Evolutionary conservation across 2,797 vertebrate genomes (phyloP).

Genomic region (Siniperca obscura): DNA sequence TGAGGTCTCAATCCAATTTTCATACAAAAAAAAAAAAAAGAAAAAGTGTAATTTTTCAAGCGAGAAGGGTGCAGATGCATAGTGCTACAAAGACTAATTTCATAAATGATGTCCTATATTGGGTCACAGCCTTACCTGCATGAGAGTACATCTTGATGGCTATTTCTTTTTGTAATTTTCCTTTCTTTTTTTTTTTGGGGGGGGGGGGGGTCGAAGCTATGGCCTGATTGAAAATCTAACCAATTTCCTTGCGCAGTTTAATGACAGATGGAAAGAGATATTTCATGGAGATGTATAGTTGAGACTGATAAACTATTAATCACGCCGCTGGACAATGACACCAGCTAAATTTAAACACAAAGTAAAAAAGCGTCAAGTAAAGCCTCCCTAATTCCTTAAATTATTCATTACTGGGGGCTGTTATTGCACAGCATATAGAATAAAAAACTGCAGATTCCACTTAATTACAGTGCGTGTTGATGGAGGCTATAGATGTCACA

Average conservation of each 20-base stretch:
- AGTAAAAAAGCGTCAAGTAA: slow-evolving; percentile 53
- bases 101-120: slow-evolving; percentile 42
- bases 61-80: slow-evolving; percentile 10
- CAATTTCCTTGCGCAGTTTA: slow-evolving; percentile 69
- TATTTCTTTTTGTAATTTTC: slow-evolving; percentile 49
- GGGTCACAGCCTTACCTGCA: slow-evolving; percentile 45
- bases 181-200: slow-evolving; percentile 6
- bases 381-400: slow-evolving; percentile 64
- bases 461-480: slow-evolving; percentile 69
- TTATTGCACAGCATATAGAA: slow-evolving; percentile 72
- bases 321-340: slow-evolving; percentile 77
- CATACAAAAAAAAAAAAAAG: background rate
- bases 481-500: slow-evolving; percentile 81
- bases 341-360: slow-evolving; percentile 81
- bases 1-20: slow-evolving; percentile 53
- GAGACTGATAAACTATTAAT: slow-evolving; percentile 79
- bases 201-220: slow-evolving; percentile 13
- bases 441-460: slow-evolving; percentile 64
- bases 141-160: slow-evolving; percentile 44
- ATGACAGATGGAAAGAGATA: slow-evolving; percentile 73
- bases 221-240: slow-evolving; percentile 72
- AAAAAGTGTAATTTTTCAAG: background rate
- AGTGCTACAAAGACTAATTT: slow-evolving; percentile 29
- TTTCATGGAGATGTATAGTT: slow-evolving; percentile 72
- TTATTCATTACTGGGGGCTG: slow-evolving; percentile 73